Evolutionary conservation across 2,888 invertebrate genomes (phyloP).

Genomic region (Parapristionchus giblindavisi): DNA sequence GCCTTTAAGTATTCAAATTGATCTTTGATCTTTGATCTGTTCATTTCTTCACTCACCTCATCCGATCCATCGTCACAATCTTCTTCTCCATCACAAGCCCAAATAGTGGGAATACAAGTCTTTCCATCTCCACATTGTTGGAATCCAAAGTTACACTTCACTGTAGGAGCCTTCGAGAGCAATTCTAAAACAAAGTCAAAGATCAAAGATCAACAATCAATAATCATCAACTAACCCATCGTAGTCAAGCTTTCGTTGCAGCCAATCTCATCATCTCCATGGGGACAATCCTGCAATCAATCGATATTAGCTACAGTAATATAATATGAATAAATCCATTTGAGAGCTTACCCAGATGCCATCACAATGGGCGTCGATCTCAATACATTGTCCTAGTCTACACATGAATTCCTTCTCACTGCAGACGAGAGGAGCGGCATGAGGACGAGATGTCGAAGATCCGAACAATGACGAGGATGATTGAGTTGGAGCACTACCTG

Average conservation of each 20-base stretch:
- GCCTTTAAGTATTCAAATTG: constrained; percentile 24
- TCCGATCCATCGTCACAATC: constrained; percentile 55
- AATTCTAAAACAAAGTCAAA: background rate
- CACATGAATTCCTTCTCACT: constrained; percentile 29
- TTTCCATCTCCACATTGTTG: constrained; percentile 41
- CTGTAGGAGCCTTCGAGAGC: background rate
- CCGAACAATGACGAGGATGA: constrained; percentile 6
- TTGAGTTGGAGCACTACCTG: background rate
- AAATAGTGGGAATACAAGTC: constrained; percentile 49
- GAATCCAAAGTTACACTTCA: constrained; percentile 29
- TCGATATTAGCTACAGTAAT: background rate
- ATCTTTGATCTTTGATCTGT: background rate
- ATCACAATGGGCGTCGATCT: constrained; percentile 39
- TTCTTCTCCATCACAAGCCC: constrained; percentile 49
- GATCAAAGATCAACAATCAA: background rate
- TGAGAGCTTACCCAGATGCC: constrained; percentile 35
- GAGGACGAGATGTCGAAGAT: background rate
- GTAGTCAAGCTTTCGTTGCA: background rate
- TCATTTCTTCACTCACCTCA: constrained; percentile 39
- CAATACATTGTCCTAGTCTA: constrained; percentile 37
- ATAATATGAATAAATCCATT: background rate
- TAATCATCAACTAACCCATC: background rate
- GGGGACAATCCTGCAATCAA: constrained; percentile 45
- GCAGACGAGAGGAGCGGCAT: background rate
- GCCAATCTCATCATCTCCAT: constrained; percentile 47